Evolutionary conservation across 1,140 invertebrate genomes (phyloP).

Genomic region (Varroa destructor): DNA sequence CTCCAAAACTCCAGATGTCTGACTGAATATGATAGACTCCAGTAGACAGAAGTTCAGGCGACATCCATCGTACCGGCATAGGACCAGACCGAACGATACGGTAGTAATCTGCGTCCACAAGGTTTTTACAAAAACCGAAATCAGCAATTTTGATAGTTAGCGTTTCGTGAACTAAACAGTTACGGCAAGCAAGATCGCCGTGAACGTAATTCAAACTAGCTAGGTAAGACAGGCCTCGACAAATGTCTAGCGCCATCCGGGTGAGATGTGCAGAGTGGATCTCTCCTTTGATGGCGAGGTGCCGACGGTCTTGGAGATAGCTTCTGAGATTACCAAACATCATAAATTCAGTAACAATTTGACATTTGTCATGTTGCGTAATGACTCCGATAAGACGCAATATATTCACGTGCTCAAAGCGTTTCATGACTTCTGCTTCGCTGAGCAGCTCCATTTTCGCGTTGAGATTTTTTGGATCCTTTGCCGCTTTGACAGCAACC

Average conservation of each 20-base stretch:
- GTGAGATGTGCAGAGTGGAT: constrained; percentile 54
- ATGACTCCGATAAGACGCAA: constrained; percentile 71
- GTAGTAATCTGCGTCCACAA: constrained; percentile 76
- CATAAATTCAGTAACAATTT: constrained; percentile 86
- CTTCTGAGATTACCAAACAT: constrained; percentile 78
- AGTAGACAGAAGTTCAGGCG: constrained; percentile 60
- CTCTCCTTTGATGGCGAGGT: constrained; percentile 56
- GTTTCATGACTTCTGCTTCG: constrained; percentile 81
- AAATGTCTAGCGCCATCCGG: constrained; percentile 69
- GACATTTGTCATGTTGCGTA: constrained; percentile 65
- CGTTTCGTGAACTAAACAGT: constrained; percentile 71
- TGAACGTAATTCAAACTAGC: constrained; percentile 67
- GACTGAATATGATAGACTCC: constrained; percentile 71
- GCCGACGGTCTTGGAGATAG: constrained; percentile 64
- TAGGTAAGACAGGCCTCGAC: constrained; percentile 67
- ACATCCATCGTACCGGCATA: constrained; percentile 79
- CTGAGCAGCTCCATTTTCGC: constrained; percentile 84
- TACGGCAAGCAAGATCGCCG: constrained; percentile 67
- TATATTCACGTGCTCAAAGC: constrained; percentile 78
- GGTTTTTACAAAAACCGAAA: constrained; percentile 78
- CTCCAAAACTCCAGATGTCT: constrained; percentile 73
- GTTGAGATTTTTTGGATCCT: constrained; percentile 62
- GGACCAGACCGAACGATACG: constrained; percentile 65
- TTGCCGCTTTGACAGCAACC: constrained; percentile 79
- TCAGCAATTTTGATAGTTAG: constrained; percentile 74